phyloP scores from a whole-genome alignment of 2,113 vertebrate genomes.

The Furnarius figulus region DNA sequence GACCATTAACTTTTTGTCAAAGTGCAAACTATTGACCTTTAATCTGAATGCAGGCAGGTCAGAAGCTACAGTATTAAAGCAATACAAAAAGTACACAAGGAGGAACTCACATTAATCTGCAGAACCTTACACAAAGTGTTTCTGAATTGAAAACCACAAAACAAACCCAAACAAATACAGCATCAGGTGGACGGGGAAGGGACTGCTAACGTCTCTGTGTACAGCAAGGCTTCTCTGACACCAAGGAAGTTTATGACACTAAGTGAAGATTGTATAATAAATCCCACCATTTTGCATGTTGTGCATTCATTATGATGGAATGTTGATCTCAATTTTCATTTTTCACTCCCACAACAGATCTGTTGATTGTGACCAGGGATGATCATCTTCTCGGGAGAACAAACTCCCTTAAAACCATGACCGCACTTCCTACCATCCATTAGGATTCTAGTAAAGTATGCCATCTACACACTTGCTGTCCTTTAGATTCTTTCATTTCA shows the following conservation, averaged over 20 bases:
- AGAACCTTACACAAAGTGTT: slow-evolving; percentile 35
- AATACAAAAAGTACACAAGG: slow-evolving; percentile 41
- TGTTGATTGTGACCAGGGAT: background rate
- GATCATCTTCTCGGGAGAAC: background rate
- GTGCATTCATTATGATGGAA: slow-evolving; percentile 52
- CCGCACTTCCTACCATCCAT: background rate
- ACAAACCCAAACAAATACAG: slow-evolving; percentile 51
- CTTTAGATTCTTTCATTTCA: slow-evolving; percentile 97
- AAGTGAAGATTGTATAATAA: background rate
- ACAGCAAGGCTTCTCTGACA: slow-evolving; percentile 38
- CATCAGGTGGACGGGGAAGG: slow-evolving; percentile 14
- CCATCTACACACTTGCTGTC: slow-evolving; percentile 96
- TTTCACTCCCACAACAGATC: slow-evolving; percentile 34
- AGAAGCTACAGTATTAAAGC: slow-evolving; percentile 51
- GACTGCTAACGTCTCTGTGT: background rate
- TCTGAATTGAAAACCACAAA: slow-evolving; percentile 50
- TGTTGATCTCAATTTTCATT: background rate
- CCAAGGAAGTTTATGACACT: background rate
- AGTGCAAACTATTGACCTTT: slow-evolving; percentile 44
- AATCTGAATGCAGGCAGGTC: slow-evolving; percentile 25
- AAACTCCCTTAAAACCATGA: background rate
- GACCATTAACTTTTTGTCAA: slow-evolving; percentile 15
- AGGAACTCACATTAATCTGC: slow-evolving; percentile 17
- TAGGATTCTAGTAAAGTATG: slow-evolving; percentile 93
- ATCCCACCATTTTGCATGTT: background rate